Evolutionary conservation across 2,113 vertebrate species (phyloP).

Genomic region (Thalassoma bifasciatum): DNA sequence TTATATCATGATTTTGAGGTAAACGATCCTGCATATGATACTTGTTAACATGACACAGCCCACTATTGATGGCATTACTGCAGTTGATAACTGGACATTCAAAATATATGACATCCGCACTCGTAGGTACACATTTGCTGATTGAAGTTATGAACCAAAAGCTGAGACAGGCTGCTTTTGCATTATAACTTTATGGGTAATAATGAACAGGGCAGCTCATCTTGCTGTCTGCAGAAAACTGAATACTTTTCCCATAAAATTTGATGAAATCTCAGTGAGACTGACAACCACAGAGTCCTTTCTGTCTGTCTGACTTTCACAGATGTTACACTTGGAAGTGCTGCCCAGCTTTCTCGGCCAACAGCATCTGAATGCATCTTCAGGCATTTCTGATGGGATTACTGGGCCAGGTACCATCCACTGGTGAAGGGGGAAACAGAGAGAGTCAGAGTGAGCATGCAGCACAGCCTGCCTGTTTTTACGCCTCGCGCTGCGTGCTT

Average conservation of each 20-base stretch:
- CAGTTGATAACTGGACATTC: too few species aligned
- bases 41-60: too few species aligned
- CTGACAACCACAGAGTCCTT: not conserved
- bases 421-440: slow-evolving; percentile 29
- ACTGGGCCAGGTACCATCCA: slow-evolving; percentile 61
- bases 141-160: too few species aligned
- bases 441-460: slow-evolving; percentile 35
- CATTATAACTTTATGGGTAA: not conserved
- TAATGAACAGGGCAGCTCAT: not conserved
- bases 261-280: slow-evolving; percentile 23
- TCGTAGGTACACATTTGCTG: too few species aligned
- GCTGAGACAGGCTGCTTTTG: not conserved
- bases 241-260: not conserved
- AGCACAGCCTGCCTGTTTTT: slow-evolving; percentile 62
- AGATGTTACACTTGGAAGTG: slow-evolving; percentile 59
- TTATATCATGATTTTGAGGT: too few species aligned
- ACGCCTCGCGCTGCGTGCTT: slow-evolving; percentile 70
- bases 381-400: slow-evolving; percentile 69
- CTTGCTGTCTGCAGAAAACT: not conserved
- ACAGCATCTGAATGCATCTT: slow-evolving; percentile 64
- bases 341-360: slow-evolving; percentile 53
- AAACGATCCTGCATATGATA: too few species aligned
- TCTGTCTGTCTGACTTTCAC: slow-evolving; percentile 34
- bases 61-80: too few species aligned
- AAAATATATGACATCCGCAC: too few species aligned